Evolutionary conservation across 2,113 vertebrate species (phyloP).

Genomic region (Desmodus rotundus): DNA sequence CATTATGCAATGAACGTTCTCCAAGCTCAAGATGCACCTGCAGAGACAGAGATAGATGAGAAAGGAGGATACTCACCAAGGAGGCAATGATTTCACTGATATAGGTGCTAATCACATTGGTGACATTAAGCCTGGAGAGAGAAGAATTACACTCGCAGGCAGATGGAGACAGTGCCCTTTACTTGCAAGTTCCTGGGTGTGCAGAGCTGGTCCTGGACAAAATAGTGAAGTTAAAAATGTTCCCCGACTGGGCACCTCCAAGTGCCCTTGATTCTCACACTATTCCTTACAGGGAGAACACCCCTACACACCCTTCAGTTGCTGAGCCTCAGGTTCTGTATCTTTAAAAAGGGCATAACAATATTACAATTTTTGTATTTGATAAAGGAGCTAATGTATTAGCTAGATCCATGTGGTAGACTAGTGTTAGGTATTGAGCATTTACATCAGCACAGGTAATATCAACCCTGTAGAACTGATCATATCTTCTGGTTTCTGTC

Average conservation of each 20-base stretch:
- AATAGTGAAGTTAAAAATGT: not conserved
- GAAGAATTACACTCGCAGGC: constrained; percentile 32
- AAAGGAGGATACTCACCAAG: not conserved
- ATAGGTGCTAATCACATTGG: not conserved
- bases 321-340: not conserved
- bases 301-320: not conserved
- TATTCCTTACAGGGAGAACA: not conserved
- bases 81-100: constrained; percentile 19
- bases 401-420: not conserved
- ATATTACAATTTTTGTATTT: not conserved
- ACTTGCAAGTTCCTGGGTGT: not conserved
- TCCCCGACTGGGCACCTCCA: not conserved
- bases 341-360: not conserved
- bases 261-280: not conserved
- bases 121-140: constrained; percentile 61
- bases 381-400: not conserved
- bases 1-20: not conserved
- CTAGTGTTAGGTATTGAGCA: not conserved
- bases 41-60: constrained; percentile 48
- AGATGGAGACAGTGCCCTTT: constrained; percentile 11
- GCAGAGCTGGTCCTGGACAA: not conserved
- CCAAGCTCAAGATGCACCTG: not conserved
- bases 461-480: not conserved
- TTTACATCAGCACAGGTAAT: not conserved
- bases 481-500: not conserved